A percentile compares a stretch with the other conserved stretches of the same genome.
Conservation (phyloP, 2,113 vertebrate genomes). For the Coracopsis vasa region DNA sequence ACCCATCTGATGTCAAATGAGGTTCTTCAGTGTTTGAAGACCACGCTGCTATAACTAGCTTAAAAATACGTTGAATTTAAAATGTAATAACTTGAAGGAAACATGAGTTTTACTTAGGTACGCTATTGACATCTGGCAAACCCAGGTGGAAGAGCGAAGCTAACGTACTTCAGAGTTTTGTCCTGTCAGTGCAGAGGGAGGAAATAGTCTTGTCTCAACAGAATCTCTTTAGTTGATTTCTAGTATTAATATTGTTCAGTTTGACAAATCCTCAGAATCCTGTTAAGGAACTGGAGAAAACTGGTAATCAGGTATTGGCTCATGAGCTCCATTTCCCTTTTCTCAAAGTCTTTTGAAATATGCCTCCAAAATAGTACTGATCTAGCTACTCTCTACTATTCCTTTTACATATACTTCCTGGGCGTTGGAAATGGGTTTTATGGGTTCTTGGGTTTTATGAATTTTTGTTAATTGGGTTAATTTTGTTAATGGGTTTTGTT, state of each 20-base stretch:
- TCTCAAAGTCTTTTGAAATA: not conserved
- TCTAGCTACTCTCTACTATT: not conserved
- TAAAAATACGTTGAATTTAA: not conserved
- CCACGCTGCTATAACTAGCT: not conserved
- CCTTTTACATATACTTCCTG: not conserved
- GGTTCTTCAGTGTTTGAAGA: not conserved
- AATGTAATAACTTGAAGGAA: not conserved
- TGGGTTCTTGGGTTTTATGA: not conserved
- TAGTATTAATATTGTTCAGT: not conserved
- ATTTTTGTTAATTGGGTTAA: no score
- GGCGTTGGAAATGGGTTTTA: not conserved
- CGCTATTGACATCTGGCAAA: not conserved
- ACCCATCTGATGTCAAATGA: not conserved
- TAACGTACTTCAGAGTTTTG: not conserved
- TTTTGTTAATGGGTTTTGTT: no score
- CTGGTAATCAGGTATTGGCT: not conserved
- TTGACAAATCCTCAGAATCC: not conserved
- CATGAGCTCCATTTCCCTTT: not conserved
- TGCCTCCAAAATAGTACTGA: not conserved
- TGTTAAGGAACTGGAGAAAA: not conserved
- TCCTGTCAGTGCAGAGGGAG: not conserved
- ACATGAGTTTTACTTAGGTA: not conserved
- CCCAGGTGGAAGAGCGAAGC: not conserved
- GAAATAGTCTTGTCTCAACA: not conserved
- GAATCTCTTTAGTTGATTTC: not conserved